These are phyloP conservation scores for Drosophila quadrilineata DNA, from an alignment of 1,140 invertebrate species.

Conservation along the genomic window DNA sequence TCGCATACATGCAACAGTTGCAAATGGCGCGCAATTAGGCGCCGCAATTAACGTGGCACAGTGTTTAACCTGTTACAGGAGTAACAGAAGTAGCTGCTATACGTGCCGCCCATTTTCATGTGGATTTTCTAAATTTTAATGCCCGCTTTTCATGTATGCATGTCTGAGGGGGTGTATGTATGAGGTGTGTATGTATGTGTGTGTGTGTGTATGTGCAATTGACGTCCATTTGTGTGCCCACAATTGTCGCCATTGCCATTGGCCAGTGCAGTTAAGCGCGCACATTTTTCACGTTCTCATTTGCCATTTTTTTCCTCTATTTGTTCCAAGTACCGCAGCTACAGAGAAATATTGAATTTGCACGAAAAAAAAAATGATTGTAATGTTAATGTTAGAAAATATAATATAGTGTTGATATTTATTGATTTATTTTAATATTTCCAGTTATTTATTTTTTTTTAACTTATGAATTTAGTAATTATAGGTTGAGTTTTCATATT, in stretches of 20 bases:
- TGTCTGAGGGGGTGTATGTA: background rate
- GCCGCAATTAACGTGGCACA: constrained; percentile 72
- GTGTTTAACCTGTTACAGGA: constrained; percentile 77
- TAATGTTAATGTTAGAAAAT: no score
- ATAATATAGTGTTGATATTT: no score
- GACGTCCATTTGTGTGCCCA: constrained; percentile 64
- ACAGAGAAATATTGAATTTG: no score
- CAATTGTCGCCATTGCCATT: constrained; percentile 57
- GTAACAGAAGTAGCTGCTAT: constrained; percentile 23
- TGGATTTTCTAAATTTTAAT: constrained; percentile 78
- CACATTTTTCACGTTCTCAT: constrained; percentile 58
- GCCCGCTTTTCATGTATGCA: constrained; percentile 48
- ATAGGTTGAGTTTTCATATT: no score
- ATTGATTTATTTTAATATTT: no score
- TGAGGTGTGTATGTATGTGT: background rate
- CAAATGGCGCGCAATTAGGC: constrained; percentile 73
- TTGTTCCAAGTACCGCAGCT: no score
- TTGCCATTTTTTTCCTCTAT: no score
- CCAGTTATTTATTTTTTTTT: no score
- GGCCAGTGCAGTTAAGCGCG: constrained; percentile 41
- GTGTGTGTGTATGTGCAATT: constrained; percentile 44
- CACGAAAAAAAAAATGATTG: no score
- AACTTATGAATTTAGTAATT: no score
- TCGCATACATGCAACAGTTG: constrained; percentile 61
- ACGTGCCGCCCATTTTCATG: constrained; percentile 53